Base-by-base conservation (phyloP, 2,113 vertebrate genomes). In the Laticauda colubrina region DNA sequence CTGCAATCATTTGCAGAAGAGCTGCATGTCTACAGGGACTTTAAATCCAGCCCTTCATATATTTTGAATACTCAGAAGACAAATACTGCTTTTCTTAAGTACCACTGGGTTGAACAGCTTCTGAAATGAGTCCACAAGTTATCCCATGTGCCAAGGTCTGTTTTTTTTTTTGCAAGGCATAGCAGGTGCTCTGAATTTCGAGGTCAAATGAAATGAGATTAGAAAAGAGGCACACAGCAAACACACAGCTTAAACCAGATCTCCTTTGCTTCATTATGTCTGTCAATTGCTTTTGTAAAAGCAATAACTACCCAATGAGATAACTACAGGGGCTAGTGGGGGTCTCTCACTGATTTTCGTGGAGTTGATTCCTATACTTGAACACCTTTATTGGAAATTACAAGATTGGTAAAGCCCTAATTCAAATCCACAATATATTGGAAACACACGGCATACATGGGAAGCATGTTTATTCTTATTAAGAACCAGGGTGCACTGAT, bases 161-260 rank as follows among this genome's bases (percentile, higher is more conserved):
- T 5, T 45, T 89, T 85, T 45, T 89, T 85, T 89, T n/a, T 23
- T 75, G 43, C 86, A 12, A 0, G 4, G 39, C 86, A 57, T 11
- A 93, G 51, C 89, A 90, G 86, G 51, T 88, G 61, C 34, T 95
- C 53, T 85, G 90, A 95, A 91, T 94, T 75, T 92, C 85, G 75
- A 92, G 94, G 88, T 91, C 2, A 0, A 86, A 95, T 89, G 86
- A 93, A 29, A 24, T 61, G 87, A 92, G 57, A 93, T 89, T 91
- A 94, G 48, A 69, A 90, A 88, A 92, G 87, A 57, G 11, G 2
- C 61, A 81, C 29, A 86, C 34, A 54, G 69, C 85, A 94, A 55
- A 1, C 7, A 90, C 11, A 24, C 12, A 34, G 94, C 55, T 96
- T 88, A 89, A 18, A 0, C 0, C 81, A 26, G 12, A 89, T 88